phyloP scores from a whole-genome alignment of 2,888 invertebrate genomes.

The Yponomeuta malinellus region DNA sequence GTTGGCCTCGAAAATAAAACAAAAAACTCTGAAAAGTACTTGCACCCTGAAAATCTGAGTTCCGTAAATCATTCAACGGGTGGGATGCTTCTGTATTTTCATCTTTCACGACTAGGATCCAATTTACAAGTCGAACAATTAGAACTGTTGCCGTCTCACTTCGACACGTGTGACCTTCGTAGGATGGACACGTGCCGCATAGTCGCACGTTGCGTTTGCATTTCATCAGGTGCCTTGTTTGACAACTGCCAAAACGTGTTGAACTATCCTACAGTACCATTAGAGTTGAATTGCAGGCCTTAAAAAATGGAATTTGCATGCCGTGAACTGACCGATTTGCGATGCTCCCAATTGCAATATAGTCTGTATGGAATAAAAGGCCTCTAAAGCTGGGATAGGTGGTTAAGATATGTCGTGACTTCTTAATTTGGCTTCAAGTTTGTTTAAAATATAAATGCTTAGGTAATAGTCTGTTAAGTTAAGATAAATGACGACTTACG shows the following conservation, averaged over 20 bases:
- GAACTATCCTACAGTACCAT: background rate
- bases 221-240: slow-evolving; percentile 25
- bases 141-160: slow-evolving; percentile 32
- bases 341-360: background rate
- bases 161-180: slow-evolving; percentile 33
- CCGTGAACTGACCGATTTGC: background rate
- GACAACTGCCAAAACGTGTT: background rate
- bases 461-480: too few relatives aligned
- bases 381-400: too few relatives aligned
- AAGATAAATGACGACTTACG: too few relatives aligned
- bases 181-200: slow-evolving; percentile 22
- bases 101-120: slow-evolving; percentile 8
- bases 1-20: too few relatives aligned
- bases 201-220: slow-evolving; percentile 26
- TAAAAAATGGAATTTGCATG: background rate
- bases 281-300: background rate
- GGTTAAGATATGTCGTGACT: too few relatives aligned
- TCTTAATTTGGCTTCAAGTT: too few relatives aligned
- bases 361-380: too few relatives aligned
- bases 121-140: slow-evolving; percentile 32
- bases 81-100: too few relatives aligned
- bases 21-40: too few relatives aligned
- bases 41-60: too few relatives aligned
- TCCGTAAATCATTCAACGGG: too few relatives aligned
- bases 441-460: too few relatives aligned